Evolutionary conservation across 2,888 invertebrate genomes (phyloP).

Genomic region (Teinopalpus imperialis): DNA sequence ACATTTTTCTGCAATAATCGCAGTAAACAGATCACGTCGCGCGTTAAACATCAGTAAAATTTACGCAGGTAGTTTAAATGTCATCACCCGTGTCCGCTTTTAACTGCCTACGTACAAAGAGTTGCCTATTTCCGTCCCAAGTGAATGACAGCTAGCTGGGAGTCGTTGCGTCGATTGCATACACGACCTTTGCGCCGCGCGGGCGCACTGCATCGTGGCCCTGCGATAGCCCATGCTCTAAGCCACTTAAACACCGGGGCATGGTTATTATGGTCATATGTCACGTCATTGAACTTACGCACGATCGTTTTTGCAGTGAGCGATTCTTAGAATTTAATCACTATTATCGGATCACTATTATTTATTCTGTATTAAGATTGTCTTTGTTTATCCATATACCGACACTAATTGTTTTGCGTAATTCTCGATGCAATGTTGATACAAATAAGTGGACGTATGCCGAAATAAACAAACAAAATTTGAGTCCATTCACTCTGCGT

Average conservation of each 20-base stretch:
- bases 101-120: slow-evolving; percentile 26
- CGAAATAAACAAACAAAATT: slow-evolving; percentile 70
- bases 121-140: slow-evolving; percentile 32
- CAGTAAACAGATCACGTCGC: slow-evolving; percentile 3
- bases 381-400: too few relatives aligned
- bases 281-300: slow-evolving; percentile 46
- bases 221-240: slow-evolving; percentile 58
- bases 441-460: slow-evolving; percentile 71
- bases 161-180: slow-evolving; percentile 39
- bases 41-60: slow-evolving; percentile 20
- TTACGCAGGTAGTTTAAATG: slow-evolving; percentile 26
- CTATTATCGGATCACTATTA: neutral
- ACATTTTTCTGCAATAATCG: slow-evolving; percentile 15
- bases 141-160: slow-evolving; percentile 45
- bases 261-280: slow-evolving; percentile 33
- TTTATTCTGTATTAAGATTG: too few relatives aligned
- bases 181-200: slow-evolving; percentile 55
- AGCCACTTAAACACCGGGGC: slow-evolving; percentile 55
- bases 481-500: slow-evolving; percentile 75
- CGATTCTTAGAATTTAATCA: neutral
- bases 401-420: too few relatives aligned
- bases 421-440: slow-evolving; percentile 71
- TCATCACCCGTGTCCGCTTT: slow-evolving; percentile 26
- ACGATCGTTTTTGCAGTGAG: neutral
- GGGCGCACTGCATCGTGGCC: slow-evolving; percentile 43